phyloP scores from a whole-genome alignment of 2,888 invertebrate genomes.

The Teinopalpus imperialis region DNA sequence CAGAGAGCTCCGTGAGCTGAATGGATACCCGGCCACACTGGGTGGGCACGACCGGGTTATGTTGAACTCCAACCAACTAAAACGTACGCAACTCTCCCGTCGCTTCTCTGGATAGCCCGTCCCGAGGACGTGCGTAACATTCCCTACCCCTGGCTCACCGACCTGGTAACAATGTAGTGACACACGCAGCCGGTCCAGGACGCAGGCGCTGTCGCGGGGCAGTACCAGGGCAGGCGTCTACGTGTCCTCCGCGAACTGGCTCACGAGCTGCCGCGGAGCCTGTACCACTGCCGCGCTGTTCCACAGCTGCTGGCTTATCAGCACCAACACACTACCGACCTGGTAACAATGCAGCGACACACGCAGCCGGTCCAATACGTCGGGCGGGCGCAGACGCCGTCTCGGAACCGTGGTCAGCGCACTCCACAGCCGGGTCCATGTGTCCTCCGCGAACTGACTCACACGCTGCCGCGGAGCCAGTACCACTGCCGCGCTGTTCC shows the following conservation, averaged over 20 bases:
- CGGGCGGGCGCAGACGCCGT: conserved; percentile 83
- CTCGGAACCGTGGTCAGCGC: conserved; percentile 77
- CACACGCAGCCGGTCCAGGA: conserved; percentile 89
- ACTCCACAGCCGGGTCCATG: conserved; percentile 92
- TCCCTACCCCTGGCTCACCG: too few relatives aligned
- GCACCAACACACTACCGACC: conserved; percentile 47
- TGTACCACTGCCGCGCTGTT: conserved; percentile 92
- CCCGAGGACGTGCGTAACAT: too few relatives aligned
- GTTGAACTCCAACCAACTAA: too few relatives aligned
- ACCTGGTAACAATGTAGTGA: conserved; percentile 92
- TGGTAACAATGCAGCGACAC: conserved; percentile 92
- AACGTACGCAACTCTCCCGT: too few relatives aligned
- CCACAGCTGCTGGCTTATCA: conserved; percentile 47
- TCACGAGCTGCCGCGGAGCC: conserved; percentile 91
- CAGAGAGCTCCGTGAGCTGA: too few relatives aligned
- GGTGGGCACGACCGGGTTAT: too few relatives aligned
- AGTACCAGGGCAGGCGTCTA: conserved; percentile 90
- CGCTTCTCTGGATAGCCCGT: too few relatives aligned
- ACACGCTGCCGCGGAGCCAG: conserved; percentile 92
- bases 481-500: conserved; percentile 92
- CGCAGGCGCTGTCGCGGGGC: conserved; percentile 76
- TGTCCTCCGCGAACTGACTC: conserved; percentile 90
- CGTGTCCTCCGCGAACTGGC: conserved; percentile 90
- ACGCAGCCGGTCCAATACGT: conserved; percentile 89
- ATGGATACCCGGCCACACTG: too few relatives aligned